Percentiles rank a stretch among this genome's conserved stretches.
Evolutionary conservation across 2,888 invertebrate species (phyloP).

Genomic region (Calliopum simillimum): DNA sequence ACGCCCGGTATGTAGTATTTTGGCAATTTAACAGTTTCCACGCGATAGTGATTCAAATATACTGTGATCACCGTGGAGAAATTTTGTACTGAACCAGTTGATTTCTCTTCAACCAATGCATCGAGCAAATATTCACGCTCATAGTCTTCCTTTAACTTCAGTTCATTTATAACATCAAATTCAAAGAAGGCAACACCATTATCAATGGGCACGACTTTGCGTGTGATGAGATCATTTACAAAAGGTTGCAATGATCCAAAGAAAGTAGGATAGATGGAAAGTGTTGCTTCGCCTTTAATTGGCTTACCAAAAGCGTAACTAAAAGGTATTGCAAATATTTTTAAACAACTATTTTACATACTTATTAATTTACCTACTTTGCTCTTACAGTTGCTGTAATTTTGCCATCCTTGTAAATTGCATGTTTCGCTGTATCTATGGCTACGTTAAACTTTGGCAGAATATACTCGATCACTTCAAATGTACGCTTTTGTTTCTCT

Average conservation of each 20-base stretch:
- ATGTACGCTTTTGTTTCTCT: conserved; percentile 61
- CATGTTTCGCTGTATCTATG: conserved; percentile 85
- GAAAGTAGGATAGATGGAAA: conserved; percentile 83
- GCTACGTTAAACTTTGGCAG: conserved; percentile 94
- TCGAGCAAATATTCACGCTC: conserved; percentile 86
- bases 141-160: conserved; percentile 82
- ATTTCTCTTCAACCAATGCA: conserved; percentile 90
- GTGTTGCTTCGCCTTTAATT: conserved; percentile 87
- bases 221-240: conserved; percentile 68
- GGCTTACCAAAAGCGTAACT: conserved; percentile 76
- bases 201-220: conserved; percentile 77
- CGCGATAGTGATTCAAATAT: conserved; percentile 81
- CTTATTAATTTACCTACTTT: conserved; percentile 49
- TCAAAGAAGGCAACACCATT: conserved; percentile 77
- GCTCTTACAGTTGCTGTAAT: conserved; percentile 78
- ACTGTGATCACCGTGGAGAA: conserved; percentile 81
- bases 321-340: conserved; percentile 1
- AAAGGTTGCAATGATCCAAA: conserved; percentile 70
- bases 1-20: conserved; percentile 94
- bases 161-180: conserved; percentile 82
- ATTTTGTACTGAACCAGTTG: conserved; percentile 86
- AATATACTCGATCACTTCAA: conserved; percentile 89
- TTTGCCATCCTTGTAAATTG: conserved; percentile 85
- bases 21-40: conserved; percentile 85
- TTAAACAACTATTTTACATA: background rate